A percentile compares a stretch with the other conserved stretches of the same genome.
phyloP scores from a whole-genome alignment of 2,113 vertebrate species.

The Coptodon rendalli region DNA sequence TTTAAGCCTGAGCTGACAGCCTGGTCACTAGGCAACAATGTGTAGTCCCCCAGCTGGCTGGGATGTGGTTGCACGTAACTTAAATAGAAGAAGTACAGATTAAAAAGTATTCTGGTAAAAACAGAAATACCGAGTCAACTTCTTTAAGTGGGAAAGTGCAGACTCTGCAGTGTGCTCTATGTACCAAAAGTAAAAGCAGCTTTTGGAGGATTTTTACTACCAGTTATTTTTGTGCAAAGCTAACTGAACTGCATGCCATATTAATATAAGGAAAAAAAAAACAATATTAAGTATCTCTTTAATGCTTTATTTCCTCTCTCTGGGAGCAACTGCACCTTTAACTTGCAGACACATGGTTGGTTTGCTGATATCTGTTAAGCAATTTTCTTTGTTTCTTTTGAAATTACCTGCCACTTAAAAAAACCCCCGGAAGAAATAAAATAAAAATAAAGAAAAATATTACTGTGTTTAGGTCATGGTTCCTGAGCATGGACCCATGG shows the following conservation, averaged over 20 bases:
- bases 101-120: neutral
- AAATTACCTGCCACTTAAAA: neutral
- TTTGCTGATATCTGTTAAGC: neutral
- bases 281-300: fast-evolving
- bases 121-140: neutral
- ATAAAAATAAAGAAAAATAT: neutral
- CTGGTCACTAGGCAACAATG: fast-evolving
- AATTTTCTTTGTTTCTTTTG: fast-evolving
- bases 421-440: neutral
- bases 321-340: neutral
- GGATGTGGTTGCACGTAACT: neutral
- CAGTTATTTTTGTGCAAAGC: neutral
- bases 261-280: neutral
- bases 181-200: neutral
- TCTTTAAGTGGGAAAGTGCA: neutral
- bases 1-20: neutral
- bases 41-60: neutral
- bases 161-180: neutral
- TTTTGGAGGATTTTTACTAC: neutral
- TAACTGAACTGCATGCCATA: fast-evolving
- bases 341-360: neutral
- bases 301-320: neutral
- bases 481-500: neutral
- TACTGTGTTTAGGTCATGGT: neutral
- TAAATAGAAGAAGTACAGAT: fast-evolving